Conservation (phyloP, 2,113 vertebrate species). For the Rhinogobius similis region DNA sequence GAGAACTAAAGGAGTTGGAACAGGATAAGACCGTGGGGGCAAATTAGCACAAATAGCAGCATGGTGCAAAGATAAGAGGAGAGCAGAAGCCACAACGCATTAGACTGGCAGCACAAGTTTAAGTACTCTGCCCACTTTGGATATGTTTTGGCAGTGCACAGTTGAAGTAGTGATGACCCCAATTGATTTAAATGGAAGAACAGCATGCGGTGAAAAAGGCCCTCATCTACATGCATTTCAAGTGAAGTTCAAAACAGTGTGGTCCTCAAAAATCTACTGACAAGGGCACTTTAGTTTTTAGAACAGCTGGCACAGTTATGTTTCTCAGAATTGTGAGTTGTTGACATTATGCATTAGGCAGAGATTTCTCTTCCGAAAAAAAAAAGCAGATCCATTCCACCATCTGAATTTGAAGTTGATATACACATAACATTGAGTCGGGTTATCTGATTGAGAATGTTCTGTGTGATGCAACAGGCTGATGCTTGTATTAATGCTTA, state of each 20-base stretch:
- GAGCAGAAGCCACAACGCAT: constrained; percentile 18
- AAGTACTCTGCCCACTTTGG: not conserved
- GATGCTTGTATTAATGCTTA: constrained; percentile 5
- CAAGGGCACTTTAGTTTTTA: not conserved
- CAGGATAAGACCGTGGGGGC: constrained; percentile 28
- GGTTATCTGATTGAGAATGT: not conserved
- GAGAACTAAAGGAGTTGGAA: constrained; percentile 41
- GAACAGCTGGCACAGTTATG: not conserved
- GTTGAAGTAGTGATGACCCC: not conserved
- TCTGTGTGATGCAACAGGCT: constrained; percentile 7
- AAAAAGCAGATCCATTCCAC: too few relatives aligned
- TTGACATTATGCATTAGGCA: too few relatives aligned
- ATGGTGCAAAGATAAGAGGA: constrained; percentile 12
- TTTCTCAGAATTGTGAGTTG: not conserved
- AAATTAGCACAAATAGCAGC: constrained; percentile 20
- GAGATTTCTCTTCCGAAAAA: too few relatives aligned
- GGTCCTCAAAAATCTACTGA: not conserved
- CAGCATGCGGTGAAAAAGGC: not conserved
- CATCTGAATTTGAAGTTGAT: not conserved
- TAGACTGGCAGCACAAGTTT: constrained; percentile 1
- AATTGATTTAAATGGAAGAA: constrained; percentile 3
- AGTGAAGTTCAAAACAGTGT: not conserved
- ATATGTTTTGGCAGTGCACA: constrained; percentile 8
- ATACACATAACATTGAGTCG: not conserved
- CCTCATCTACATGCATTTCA: not conserved